Percentiles rank a stretch among this genome's conserved stretches.
Evolutionary conservation across 1,140 invertebrate species (phyloP).

Genomic region (Maconellicoccus hirsutus): DNA sequence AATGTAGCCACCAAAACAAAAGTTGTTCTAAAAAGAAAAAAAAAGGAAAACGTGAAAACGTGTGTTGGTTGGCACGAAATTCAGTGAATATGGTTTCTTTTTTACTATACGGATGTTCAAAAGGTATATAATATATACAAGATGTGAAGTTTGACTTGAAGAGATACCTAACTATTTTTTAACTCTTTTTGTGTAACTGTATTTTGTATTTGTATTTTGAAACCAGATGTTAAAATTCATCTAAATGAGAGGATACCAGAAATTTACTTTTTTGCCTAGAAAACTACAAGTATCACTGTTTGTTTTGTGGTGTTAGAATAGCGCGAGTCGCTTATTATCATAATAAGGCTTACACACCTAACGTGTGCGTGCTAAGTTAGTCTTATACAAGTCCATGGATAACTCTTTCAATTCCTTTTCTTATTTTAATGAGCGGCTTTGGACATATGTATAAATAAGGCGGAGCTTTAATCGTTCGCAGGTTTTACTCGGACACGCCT

Average conservation of each 20-base stretch:
- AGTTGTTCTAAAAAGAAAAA: neutral
- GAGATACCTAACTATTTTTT: too few species aligned
- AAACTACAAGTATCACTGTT: too few species aligned
- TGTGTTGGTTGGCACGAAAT: neutral
- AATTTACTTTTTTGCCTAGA: too few species aligned
- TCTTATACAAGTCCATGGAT: neutral
- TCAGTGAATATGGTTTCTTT: neutral
- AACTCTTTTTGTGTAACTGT: too few species aligned
- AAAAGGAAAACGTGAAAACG: neutral
- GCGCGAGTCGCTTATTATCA: conserved; percentile 10
- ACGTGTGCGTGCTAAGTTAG: conserved; percentile 13
- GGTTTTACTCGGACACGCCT: conserved; percentile 14
- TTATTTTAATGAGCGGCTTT: conserved; percentile 15
- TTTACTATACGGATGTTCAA: neutral
- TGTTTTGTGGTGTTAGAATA: too few species aligned
- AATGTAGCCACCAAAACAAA: neutral
- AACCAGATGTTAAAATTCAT: too few species aligned
- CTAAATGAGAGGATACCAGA: too few species aligned
- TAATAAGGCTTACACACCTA: conserved; percentile 12
- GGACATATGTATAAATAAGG: conserved; percentile 16
- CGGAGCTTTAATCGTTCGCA: neutral
- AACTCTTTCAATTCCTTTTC: conserved; percentile 14
- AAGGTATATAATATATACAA: neutral
- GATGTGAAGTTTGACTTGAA: neutral
- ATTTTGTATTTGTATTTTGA: too few species aligned